phyloP scores from a whole-genome alignment of 2,113 vertebrate species.

The Clarias macrocephalus region DNA sequence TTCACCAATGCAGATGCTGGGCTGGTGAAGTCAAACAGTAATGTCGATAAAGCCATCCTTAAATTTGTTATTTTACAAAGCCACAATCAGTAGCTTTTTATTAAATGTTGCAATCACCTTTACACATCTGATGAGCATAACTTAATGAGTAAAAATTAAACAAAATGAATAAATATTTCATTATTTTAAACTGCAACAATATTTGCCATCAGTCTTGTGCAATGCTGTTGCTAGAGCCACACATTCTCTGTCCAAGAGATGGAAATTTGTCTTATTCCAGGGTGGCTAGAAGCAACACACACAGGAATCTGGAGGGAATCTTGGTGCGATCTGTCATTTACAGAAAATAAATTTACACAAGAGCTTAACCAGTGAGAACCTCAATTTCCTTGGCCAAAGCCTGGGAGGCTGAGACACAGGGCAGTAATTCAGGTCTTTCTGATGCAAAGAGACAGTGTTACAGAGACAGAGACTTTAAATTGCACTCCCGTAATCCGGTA shows the following conservation, averaged over 20 bases:
- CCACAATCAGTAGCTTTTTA: too few species aligned
- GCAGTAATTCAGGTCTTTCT: conserved; percentile 57
- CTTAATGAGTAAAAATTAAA: not conserved
- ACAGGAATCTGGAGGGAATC: conserved; percentile 42
- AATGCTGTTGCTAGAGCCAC: not conserved
- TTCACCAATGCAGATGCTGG: not conserved
- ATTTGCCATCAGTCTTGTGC: not conserved
- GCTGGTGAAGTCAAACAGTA: not conserved
- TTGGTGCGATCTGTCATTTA: conserved; percentile 49
- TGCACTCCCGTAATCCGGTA: conserved; percentile 45
- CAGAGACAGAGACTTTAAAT: conserved; percentile 53
- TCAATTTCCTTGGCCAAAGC: conserved; percentile 56
- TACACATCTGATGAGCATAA: not conserved
- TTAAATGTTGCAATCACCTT: not conserved
- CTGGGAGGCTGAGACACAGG: conserved; percentile 49
- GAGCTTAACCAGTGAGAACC: conserved; percentile 55
- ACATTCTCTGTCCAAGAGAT: not conserved
- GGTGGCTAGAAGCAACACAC: conserved; percentile 31
- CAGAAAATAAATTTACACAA: conserved; percentile 57
- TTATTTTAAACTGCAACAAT: not conserved
- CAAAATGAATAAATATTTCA: not conserved
- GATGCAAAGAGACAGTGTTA: conserved; percentile 58
- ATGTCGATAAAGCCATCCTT: not conserved
- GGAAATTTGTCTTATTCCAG: conserved; percentile 31
- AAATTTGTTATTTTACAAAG: not conserved